Conservation (phyloP, 2,797 vertebrate genomes). For the Helicolenus hilgendorfi region DNA sequence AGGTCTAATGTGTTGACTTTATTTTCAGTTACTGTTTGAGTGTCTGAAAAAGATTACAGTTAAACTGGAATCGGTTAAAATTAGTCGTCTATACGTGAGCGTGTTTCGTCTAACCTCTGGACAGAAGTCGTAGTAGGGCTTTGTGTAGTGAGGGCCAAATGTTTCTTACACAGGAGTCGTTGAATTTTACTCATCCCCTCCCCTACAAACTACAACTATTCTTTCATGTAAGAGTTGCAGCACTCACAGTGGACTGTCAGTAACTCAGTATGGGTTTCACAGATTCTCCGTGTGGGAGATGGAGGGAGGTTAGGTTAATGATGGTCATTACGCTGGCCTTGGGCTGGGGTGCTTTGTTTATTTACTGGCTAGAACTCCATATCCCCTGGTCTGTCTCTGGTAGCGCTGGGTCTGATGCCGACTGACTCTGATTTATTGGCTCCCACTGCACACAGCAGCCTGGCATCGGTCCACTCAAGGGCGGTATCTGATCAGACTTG, state of each 20-base stretch:
- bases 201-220: neutral
- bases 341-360: conserved; percentile 80
- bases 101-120: conserved; percentile 35
- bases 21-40: conserved; percentile 49
- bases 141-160: conserved; percentile 1
- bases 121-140: neutral
- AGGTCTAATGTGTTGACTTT: conserved; percentile 25
- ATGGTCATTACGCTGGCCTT: conserved; percentile 84
- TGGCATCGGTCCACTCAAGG: conserved; percentile 70
- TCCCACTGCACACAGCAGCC: conserved; percentile 64
- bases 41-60: neutral
- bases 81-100: conserved; percentile 41
- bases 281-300: conserved; percentile 70
- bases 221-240: conserved; percentile 35
- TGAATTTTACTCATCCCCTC: conserved; percentile 18
- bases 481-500: conserved; percentile 73
- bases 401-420: conserved; percentile 69
- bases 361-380: conserved; percentile 78
- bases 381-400: conserved; percentile 82
- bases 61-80: conserved; percentile 33
- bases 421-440: conserved; percentile 85
- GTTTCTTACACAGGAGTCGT: conserved; percentile 13
- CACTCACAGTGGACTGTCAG: conserved; percentile 37
- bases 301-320: conserved; percentile 77
- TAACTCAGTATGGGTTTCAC: conserved; percentile 49